A percentile compares a stretch with the other conserved stretches of the same genome.
Conservation (phyloP, 2,888 invertebrate species). For the Cerceris ruficornis region DNA sequence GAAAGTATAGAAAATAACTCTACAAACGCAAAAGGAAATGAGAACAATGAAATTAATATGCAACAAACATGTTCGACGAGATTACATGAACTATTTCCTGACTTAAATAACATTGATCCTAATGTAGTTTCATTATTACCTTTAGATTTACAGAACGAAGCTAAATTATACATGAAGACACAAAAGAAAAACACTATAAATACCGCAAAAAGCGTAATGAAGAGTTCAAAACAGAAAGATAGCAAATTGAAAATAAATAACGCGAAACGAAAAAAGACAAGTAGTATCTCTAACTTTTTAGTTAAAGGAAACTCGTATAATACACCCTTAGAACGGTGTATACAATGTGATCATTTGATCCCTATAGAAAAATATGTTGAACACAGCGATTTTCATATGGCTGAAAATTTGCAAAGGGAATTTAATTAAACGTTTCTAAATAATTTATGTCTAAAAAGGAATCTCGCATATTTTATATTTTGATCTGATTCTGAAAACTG, state of each 20-base stretch:
- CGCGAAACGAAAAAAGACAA: conserved; percentile 51
- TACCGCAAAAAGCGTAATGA: conserved; percentile 41
- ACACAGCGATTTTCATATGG: conserved; percentile 93
- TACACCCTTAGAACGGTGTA: conserved; percentile 83
- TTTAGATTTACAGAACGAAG: conserved; percentile 76
- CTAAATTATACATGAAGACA: conserved; percentile 67
- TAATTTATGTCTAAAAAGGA: conserved; percentile 48
- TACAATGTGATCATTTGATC: conserved; percentile 87
- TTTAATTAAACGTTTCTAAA: conserved; percentile 82
- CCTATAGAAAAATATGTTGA: conserved; percentile 85
- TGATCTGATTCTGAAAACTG: background rate
- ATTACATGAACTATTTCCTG: conserved; percentile 81
- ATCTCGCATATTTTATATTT: conserved; percentile 7
- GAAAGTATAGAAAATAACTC: conserved; percentile 1
- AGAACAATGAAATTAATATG: background rate
- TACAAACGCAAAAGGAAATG: background rate
- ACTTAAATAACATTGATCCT: conserved; percentile 80
- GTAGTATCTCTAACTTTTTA: conserved; percentile 81
- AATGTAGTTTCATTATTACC: conserved; percentile 80
- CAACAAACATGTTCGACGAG: conserved; percentile 15
- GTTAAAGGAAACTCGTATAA: conserved; percentile 79
- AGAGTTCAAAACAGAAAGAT: conserved; percentile 56
- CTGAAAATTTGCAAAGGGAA: conserved; percentile 88
- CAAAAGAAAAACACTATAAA: conserved; percentile 47
- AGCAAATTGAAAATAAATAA: conserved; percentile 54